A percentile compares a stretch with the other conserved stretches of the same genome.
Conservation (phyloP, 2,113 vertebrate species). For the Procavia capensis region DNA sequence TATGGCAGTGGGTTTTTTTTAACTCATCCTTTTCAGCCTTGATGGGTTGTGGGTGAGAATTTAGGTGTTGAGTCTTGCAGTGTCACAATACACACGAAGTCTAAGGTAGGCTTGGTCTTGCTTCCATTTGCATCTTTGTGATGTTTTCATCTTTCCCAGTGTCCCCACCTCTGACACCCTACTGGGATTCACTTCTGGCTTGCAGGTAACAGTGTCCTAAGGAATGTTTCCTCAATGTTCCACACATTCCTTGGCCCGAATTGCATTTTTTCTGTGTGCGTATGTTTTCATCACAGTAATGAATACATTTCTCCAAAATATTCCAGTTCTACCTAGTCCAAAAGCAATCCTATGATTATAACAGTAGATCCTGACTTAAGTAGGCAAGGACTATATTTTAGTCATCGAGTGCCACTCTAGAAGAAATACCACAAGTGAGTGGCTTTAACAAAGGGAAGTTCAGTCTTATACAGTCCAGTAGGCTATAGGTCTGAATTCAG, state of each 20-base stretch:
- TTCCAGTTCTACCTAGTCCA: neutral
- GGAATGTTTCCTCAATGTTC: neutral
- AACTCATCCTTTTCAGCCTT: neutral
- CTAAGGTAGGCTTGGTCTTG: neutral
- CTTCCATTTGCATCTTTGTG: neutral
- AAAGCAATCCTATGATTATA: rapidly evolving
- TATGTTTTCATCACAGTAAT: rapidly evolving
- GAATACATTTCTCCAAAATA: neutral
- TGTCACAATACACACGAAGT: neutral
- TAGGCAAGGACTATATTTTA: rapidly evolving
- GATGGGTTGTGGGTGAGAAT: neutral
- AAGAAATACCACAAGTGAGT: no score
- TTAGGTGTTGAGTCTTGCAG: neutral
- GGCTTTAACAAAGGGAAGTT: no score
- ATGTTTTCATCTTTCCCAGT: rapidly evolving
- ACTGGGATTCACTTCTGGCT: no score
- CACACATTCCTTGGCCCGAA: neutral
- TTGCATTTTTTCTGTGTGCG: neutral
- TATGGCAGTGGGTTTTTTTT: neutral
- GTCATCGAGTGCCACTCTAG: no score
- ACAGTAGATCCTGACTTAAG: neutral
- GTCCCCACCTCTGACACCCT: neutral
- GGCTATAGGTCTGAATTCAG: no score
- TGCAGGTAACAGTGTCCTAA: neutral
- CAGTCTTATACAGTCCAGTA: no score